These are phyloP conservation scores for Miniopterus natalensis DNA, from an alignment of 2,113 vertebrate species.

Conservation along the genomic window DNA sequence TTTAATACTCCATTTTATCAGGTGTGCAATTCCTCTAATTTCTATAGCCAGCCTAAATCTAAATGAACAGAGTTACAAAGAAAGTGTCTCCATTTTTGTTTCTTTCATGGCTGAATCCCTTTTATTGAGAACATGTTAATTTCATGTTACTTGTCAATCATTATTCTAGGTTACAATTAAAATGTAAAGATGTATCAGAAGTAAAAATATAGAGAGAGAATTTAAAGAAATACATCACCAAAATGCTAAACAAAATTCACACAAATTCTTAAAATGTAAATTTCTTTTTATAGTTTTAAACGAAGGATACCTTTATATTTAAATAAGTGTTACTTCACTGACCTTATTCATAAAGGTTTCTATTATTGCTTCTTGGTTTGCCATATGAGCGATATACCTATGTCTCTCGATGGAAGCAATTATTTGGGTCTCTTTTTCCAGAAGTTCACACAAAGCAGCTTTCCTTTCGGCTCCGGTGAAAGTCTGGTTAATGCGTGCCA, in stretches of 20 bases:
- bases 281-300: slow-evolving; percentile 61
- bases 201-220: neutral
- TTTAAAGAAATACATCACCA: slow-evolving; percentile 34
- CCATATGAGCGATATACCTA: slow-evolving; percentile 81
- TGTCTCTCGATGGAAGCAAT: slow-evolving; percentile 92
- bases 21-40: neutral
- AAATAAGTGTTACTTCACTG: slow-evolving; percentile 78
- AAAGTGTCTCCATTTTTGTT: neutral
- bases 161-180: neutral
- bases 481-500: slow-evolving; percentile 86
- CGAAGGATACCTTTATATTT: slow-evolving; percentile 27
- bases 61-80: neutral
- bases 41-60: neutral
- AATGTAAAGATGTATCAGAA: neutral
- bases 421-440: slow-evolving; percentile 93
- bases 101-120: neutral
- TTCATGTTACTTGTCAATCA: neutral
- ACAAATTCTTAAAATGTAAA: slow-evolving; percentile 52
- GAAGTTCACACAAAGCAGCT: slow-evolving; percentile 92
- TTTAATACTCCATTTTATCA: neutral
- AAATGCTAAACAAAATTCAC: slow-evolving; percentile 57
- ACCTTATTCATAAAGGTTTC: slow-evolving; percentile 93
- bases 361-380: slow-evolving; percentile 86
- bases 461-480: slow-evolving; percentile 92
- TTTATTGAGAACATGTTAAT: neutral